Evolutionary conservation across 92 coral and sea anemone species (phyloP), one percentile per base, ranked within the genome.

Genomic region (Chrysogorgia sp.): DNA sequence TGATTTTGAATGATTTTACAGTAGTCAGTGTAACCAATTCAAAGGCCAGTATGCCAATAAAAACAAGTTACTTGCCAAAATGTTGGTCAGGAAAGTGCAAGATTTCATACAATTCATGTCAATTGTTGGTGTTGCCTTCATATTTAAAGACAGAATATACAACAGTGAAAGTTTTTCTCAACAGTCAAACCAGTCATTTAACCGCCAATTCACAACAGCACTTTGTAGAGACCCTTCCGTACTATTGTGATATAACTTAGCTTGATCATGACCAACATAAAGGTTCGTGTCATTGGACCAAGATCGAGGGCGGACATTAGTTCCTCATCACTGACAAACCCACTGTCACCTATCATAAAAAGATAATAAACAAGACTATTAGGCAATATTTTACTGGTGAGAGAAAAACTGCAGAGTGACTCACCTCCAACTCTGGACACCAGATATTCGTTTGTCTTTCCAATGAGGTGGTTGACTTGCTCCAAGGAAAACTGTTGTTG

Each of bases 401-500:
- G 50, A 43, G 17, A 43, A 43, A 43, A 43, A 43, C 21, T 3
- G 22, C 7, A 3, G 59, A 20, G 7, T 20, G 63, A 57, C 78
- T 71, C 7, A 71, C 78, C 78, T 50, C 35, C 28, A 37, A 14
- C 12, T 53, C 40, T 52, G 24, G 25, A 31, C 26, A 33, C 52
- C 4, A 71, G 48, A 26, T 28, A 71, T 5, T 28, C 22, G 12
- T 15, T 31, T 47, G 78, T 71, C 52, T 50, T 28, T 15, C 47
- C 24, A n/a, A 71, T 71, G 21, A 71, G 40, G 1, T 21, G 12
- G 64, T 71, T 71, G 28, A 71, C 29, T 26, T 71, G 78, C 47
- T 71, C 63, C 23, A 71, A 50, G 19, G 78, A 19, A 25, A 71
- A 49, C 48, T 71, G 78, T 31, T 47, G 37, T 52, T 71, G 43